Base-by-base conservation (phyloP, 2,113 vertebrate species). In the Alosa alosa region DNA sequence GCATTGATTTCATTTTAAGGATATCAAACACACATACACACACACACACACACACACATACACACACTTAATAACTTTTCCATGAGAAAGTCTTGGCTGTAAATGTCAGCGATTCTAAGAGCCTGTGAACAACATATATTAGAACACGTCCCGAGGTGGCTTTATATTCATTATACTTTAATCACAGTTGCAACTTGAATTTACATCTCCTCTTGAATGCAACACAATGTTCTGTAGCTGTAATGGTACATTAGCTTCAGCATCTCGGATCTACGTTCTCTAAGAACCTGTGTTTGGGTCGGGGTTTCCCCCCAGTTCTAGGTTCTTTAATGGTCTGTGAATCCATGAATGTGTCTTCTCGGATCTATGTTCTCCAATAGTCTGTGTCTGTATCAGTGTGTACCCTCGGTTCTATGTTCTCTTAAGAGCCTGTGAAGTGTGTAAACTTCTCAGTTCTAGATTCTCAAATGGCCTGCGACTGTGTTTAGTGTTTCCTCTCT, bases 131-230 rank as follows among this genome's bases (percentile, higher is more conserved):
- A 6, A 64, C 60, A 64, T n/a, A n/a, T 25, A 64, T 8, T 25
- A n/a, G 60, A 64, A 64, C 60, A 64, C 60, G 60, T n/a, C 60
- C 60, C 60, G n/a, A 57, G 60, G n/a, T 64, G 60, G n/a, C 11
- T 64, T 25, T 64, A n/a, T 64, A 22, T 5, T 64, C 60, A 25
- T n/a, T n/a, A n/a, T 22, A 64, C n/a, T 64, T 64, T 64, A 64
- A 64, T 64, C 60, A n/a, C 60, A 8, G 1, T 25, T 57, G 15
- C n/a, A 64, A n/a, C n/a, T 64, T n/a, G 20, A 64, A n/a, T 64
- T n/a, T 6, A 25, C n/a, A 64, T 64, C 4, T 64, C 20, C 57
- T 31, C 31, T 31, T n/a, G 22, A 22, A 22, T 64, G 57, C 31
- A 31, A 31, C 31, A 31, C 8, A 13, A 15, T 36, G 68, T 39